phyloP scores from a whole-genome alignment of 2,797 vertebrate genomes.

The Salmo trutta region DNA sequence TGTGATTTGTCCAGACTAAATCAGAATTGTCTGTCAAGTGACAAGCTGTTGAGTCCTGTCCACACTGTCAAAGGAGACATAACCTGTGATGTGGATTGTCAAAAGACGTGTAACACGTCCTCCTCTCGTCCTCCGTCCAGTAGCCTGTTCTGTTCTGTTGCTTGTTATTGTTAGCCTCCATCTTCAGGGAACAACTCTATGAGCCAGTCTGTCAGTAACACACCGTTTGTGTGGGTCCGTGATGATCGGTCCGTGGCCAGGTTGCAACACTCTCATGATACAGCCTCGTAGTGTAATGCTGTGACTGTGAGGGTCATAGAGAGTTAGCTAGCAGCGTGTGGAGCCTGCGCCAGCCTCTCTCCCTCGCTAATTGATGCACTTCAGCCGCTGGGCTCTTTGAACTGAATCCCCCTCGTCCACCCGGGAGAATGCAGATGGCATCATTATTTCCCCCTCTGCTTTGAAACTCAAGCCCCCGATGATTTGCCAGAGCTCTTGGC shows the following conservation, averaged over 20 bases:
- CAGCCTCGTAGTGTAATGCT: conserved; percentile 50
- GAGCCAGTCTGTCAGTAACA: conserved; percentile 59
- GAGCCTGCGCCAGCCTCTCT: not conserved
- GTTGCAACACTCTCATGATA: conserved; percentile 40
- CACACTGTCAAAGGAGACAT: conserved; percentile 34
- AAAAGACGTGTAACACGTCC: not conserved
- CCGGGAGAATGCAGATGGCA: conserved; percentile 74
- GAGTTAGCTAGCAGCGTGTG: conserved; percentile 36
- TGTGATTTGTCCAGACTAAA: conserved; percentile 54
- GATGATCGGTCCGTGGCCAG: conserved; percentile 51
- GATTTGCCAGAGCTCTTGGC: conserved; percentile 62
- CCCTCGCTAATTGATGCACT: conserved; percentile 72
- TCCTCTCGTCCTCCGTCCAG: conserved; percentile 41
- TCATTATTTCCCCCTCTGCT: conserved; percentile 64
- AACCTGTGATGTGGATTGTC: not conserved
- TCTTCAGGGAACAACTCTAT: not conserved
- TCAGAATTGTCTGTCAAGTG: conserved; percentile 56
- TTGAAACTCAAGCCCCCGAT: conserved; percentile 76
- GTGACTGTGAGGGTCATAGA: conserved; percentile 62
- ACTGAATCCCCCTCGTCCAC: conserved; percentile 71
- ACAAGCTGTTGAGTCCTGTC: conserved; percentile 35
- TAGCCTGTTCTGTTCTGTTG: not conserved
- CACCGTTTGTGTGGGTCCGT: conserved; percentile 61
- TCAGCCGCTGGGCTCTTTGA: conserved; percentile 76
- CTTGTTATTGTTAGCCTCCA: not conserved